Conservation (phyloP, 2,797 vertebrate species). For the Stomatorhinus walkeri region DNA sequence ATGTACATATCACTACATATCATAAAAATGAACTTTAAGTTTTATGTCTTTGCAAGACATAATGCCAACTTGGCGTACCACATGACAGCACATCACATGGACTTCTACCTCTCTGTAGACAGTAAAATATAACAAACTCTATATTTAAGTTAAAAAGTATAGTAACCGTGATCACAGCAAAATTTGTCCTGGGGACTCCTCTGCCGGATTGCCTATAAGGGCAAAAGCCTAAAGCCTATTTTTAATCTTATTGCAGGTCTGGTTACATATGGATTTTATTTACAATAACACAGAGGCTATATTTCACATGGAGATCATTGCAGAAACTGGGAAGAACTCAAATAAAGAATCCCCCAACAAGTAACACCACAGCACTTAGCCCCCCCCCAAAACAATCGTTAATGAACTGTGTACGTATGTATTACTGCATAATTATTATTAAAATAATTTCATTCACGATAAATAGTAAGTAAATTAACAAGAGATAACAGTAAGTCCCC, state of each 20-base stretch:
- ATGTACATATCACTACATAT: slow-evolving; percentile 39
- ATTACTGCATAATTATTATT: neutral
- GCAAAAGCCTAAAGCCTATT: neutral
- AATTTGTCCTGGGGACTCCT: neutral
- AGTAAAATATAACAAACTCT: neutral
- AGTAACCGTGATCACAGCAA: neutral
- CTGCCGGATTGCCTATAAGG: neutral
- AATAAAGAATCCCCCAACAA: neutral
- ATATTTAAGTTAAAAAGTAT: neutral
- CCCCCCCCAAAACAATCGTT: neutral
- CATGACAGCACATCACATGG: slow-evolving; percentile 29
- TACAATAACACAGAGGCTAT: neutral
- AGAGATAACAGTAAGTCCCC: neutral
- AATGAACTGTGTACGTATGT: neutral
- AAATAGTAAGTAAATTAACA: neutral
- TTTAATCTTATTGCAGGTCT: neutral
- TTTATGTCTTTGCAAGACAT: slow-evolving; percentile 41
- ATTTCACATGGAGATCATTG: neutral
- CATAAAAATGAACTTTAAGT: slow-evolving; percentile 59
- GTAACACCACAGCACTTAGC: neutral
- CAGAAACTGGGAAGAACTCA: neutral
- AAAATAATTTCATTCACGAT: neutral
- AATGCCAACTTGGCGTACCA: slow-evolving; percentile 49
- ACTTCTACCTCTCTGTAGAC: neutral
- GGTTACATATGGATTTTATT: neutral